Evolutionary conservation across 2,888 invertebrate genomes (phyloP).

Genomic region (Eutolmus rufibarbis): DNA sequence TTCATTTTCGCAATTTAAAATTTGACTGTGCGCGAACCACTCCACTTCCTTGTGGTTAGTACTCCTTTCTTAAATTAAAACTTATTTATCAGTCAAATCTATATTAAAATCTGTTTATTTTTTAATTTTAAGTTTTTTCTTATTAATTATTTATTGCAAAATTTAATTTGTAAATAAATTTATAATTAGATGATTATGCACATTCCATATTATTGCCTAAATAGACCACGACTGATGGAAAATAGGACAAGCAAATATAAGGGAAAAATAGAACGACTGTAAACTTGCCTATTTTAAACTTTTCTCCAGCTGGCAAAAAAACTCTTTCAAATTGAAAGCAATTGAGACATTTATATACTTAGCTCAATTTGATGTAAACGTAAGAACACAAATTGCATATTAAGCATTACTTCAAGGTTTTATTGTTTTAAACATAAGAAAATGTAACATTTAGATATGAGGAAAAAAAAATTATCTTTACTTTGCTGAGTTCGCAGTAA

Average conservation of each 20-base stretch:
- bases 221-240: too few relatives aligned
- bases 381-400: not conserved
- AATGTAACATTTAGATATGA: not conserved
- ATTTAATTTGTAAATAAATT: too few relatives aligned
- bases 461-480: not conserved
- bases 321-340: not conserved
- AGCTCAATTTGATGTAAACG: not conserved
- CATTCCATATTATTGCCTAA: too few relatives aligned
- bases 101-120: too few relatives aligned
- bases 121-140: too few relatives aligned
- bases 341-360: not conserved
- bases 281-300: not conserved
- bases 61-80: too few relatives aligned
- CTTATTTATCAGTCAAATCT: too few relatives aligned
- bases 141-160: too few relatives aligned
- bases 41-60: too few relatives aligned
- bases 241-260: not conserved
- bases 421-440: not conserved
- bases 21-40: too few relatives aligned
- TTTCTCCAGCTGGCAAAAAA: not conserved
- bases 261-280: not conserved
- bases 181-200: too few relatives aligned
- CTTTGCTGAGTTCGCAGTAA: not conserved
- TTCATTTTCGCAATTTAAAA: too few relatives aligned
- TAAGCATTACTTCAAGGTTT: not conserved